Conservation (phyloP, 1,140 invertebrate genomes). For the Diachasmimorpha longicaudata region DNA sequence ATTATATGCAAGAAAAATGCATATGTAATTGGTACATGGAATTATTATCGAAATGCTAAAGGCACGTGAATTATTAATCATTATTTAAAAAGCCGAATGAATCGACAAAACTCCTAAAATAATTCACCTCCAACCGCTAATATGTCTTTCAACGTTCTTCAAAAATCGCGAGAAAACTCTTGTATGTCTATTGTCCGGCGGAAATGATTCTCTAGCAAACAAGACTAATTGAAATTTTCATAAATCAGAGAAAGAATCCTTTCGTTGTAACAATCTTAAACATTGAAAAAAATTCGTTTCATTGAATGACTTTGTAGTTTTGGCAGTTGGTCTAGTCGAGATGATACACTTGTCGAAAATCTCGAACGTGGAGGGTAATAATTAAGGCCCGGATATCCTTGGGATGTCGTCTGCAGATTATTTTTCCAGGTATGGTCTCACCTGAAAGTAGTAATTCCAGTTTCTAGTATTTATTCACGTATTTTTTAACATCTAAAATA, state of each 20-base stretch:
- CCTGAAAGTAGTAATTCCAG: conserved; percentile 54
- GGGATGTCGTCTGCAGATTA: conserved; percentile 68
- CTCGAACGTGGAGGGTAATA: conserved; percentile 61
- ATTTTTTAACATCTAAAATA: too few species aligned
- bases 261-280: neutral
- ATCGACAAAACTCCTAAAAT: neutral
- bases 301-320: conserved; percentile 11
- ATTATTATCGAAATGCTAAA: neutral
- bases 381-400: conserved; percentile 68
- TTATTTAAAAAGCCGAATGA: neutral
- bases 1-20: neutral
- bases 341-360: conserved; percentile 53
- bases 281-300: conserved; percentile 6
- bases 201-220: too few species aligned
- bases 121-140: neutral
- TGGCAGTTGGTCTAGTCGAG: conserved; percentile 47
- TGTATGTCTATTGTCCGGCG: too few species aligned
- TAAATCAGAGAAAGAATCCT: neutral
- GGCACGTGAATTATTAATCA: neutral
- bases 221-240: too few species aligned
- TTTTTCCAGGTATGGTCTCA: conserved; percentile 68
- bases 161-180: too few species aligned
- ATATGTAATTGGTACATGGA: neutral
- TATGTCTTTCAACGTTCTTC: neutral
- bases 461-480: too few species aligned